Conservation (phyloP, 2,113 vertebrate genomes). For the Mirounga angustirostris region DNA sequence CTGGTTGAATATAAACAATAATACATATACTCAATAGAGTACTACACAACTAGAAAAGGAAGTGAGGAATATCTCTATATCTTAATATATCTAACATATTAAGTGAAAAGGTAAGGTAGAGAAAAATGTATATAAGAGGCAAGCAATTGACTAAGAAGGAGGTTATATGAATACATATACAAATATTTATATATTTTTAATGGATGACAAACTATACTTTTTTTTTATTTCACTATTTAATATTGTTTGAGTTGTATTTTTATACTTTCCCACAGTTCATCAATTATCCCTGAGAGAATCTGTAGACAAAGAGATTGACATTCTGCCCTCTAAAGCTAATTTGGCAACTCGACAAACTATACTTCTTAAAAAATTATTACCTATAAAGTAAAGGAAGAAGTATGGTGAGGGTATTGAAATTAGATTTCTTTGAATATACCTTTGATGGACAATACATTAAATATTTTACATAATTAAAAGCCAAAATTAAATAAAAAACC, state of each 20-base stretch:
- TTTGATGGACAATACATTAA: not conserved
- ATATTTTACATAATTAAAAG: not conserved
- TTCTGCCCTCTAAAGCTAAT: too few species aligned
- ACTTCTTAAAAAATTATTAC: not conserved
- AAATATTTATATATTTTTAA: not conserved
- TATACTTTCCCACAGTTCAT: too few species aligned
- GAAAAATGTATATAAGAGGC: not conserved
- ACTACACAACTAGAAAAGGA: not conserved
- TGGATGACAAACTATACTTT: not conserved
- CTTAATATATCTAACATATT: not conserved
- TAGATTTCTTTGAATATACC: not conserved
- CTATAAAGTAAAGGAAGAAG: not conserved
- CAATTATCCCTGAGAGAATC: too few species aligned
- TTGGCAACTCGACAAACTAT: not conserved
- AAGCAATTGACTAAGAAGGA: not conserved
- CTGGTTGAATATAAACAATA: not conserved
- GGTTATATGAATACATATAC: not conserved
- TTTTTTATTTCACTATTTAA: too few species aligned
- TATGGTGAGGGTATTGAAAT: not conserved
- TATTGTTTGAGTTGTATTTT: too few species aligned
- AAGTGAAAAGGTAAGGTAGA: not conserved
- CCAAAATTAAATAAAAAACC: not conserved
- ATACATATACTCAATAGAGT: not conserved
- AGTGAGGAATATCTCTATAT: not conserved
- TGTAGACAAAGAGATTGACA: too few species aligned